These are phyloP conservation scores for Chloroceryle inda DNA, from an alignment of 2,797 vertebrate genomes.

Conservation along the genomic window DNA sequence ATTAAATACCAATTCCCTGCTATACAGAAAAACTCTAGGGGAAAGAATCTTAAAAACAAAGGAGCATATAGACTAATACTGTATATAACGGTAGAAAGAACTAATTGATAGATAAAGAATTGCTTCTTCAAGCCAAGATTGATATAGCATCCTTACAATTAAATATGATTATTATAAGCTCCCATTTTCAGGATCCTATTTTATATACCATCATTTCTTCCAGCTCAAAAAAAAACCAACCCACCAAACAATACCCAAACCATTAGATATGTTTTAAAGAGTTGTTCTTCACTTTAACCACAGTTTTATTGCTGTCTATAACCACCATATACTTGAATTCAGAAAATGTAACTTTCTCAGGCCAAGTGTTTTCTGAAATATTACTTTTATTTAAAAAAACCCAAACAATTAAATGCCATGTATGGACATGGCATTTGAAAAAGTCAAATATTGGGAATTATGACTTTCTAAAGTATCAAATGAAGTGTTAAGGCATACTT, in stretches of 20 bases:
- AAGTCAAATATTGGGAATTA: not conserved
- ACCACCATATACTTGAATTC: not conserved
- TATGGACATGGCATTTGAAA: not conserved
- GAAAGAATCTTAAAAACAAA: constrained; percentile 47
- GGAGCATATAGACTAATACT: not conserved
- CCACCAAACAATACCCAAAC: not conserved
- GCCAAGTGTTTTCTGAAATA: not conserved
- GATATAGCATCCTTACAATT: not conserved
- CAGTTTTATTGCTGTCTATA: not conserved
- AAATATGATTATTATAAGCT: not conserved
- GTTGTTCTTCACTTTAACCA: not conserved
- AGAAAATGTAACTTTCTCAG: not conserved
- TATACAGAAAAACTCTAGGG: not conserved
- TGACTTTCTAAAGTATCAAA: not conserved
- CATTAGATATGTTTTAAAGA: not conserved
- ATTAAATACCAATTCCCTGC: constrained; percentile 2
- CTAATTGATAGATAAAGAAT: not conserved
- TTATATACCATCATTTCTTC: not conserved
- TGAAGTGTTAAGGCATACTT: not conserved
- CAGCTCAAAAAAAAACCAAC: not conserved
- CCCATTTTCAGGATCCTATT: not conserved
- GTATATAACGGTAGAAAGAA: not conserved
- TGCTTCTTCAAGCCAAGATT: not conserved
- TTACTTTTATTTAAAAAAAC: not conserved
- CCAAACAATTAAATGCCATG: not conserved